Evolutionary conservation across 2,888 invertebrate genomes (phyloP), one percentile per base, ranked within the genome.

Genomic region (Hoplodrina blanda): DNA sequence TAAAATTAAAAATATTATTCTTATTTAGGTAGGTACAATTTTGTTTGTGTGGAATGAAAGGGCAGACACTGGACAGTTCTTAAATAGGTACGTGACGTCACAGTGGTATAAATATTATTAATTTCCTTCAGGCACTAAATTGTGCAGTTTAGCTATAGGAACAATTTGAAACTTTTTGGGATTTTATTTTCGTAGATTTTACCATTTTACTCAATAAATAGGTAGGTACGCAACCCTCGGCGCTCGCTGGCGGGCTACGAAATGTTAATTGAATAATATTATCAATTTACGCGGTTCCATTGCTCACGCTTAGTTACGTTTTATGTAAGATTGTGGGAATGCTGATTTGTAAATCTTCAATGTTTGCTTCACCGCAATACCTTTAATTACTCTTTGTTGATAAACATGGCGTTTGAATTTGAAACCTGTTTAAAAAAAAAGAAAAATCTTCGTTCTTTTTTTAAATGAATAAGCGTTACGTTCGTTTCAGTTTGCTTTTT

Each of bases 231-330:
- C 55, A 70, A 65, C 62, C 69, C 44, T 55, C 50, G n/a, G n/a
- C n/a, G 33, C 7, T 7, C 7, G 33, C 33, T 33, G 13, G 25
- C 11, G 8, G 57, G 37, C 20, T 66, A 30, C 64, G 57, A 60
- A 72, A 70, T 75, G 13, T 19, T 76, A 64, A 60, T 71, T 63
- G 37, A 64, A 56, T 41, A 44, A 52, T 55, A 69, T 76, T 80
- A 76, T 56, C 73, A 57, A 71, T 73, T 80, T 60, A 20, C 8
- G 46, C 65, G 55, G 69, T 63, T 69, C 37, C 54, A 67, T 62
- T 68, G 52, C 20, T 53, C 52, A 53, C 17, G 19, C 7, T 56
- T 61, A 25, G 19, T 46, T 44, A 53, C 0, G 44, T 75, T 60
- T 56, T 46, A 41, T 56, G 54, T 62, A 46, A 59, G 17, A 70